Percentiles rank a stretch among this genome's conserved stretches.
Conservation (phyloP, 2,888 invertebrate genomes). For the Myathropa florea region DNA sequence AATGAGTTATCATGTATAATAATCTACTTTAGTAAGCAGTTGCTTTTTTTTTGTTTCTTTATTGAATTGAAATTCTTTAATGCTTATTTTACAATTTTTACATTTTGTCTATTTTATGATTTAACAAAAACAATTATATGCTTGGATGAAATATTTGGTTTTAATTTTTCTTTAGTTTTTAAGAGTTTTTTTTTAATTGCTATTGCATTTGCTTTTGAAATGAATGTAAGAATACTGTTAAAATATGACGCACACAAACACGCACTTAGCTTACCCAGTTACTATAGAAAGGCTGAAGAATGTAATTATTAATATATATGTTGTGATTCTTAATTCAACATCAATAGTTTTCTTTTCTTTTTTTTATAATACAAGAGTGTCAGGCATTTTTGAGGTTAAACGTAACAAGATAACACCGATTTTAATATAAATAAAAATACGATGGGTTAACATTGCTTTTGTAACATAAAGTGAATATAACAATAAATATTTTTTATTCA, state of each 20-base stretch:
- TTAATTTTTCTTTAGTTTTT: neutral
- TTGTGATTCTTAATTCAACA: neutral
- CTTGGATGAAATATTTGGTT: constrained; percentile 29
- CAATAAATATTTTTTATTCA: no score
- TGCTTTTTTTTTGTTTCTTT: neutral
- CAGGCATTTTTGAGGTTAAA: neutral
- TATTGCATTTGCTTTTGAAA: constrained; percentile 25
- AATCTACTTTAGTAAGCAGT: constrained; percentile 39
- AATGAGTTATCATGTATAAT: constrained; percentile 55
- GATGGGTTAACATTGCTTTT: no score
- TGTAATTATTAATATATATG: neutral
- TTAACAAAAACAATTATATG: constrained; percentile 16
- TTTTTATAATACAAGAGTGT: neutral
- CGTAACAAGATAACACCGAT: no score
- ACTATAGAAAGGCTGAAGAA: constrained; percentile 22
- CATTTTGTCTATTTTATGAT: constrained; percentile 56
- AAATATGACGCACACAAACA: constrained; percentile 24
- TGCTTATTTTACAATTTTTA: constrained; percentile 60
- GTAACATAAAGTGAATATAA: no score
- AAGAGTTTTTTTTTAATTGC: constrained; percentile 6
- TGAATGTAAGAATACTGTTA: constrained; percentile 27
- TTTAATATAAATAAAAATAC: no score
- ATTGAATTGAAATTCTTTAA: constrained; percentile 8
- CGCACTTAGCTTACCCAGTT: constrained; percentile 27
- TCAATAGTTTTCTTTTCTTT: neutral